Evolutionary conservation across 2,797 vertebrate species (phyloP).

Genomic region (Chrosomus eos): DNA sequence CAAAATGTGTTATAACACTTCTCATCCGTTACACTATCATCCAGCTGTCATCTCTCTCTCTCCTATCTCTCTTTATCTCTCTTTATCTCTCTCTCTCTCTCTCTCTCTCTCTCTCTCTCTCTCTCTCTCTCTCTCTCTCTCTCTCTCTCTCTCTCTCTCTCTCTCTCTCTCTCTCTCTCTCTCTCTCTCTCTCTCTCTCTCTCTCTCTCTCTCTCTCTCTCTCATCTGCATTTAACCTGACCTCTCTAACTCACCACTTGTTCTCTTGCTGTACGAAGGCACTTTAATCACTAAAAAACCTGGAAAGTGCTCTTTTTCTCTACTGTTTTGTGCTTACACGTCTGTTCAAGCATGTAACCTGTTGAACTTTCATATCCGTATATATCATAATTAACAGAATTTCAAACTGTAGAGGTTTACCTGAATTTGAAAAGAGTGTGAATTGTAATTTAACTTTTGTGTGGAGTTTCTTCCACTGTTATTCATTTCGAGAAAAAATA

Average conservation of each 20-base stretch:
- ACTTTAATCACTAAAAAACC: conserved; percentile 4
- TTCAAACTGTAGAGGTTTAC: not conserved
- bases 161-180: not conserved
- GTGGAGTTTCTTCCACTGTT: not conserved
- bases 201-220: no score
- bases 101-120: not conserved
- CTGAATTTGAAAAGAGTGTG: not conserved
- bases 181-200: not conserved
- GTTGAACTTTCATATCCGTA: not conserved
- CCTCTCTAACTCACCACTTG: conserved; percentile 5
- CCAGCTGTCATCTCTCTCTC: not conserved
- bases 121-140: no score
- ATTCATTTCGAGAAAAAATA: not conserved
- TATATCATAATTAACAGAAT: conserved; percentile 11
- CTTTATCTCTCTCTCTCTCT: not conserved
- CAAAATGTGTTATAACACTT: not conserved
- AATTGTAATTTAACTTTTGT: not conserved
- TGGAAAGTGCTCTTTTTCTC: conserved; percentile 20
- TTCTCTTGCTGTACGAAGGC: conserved; percentile 1
- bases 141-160: not conserved
- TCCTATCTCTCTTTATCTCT: no score
- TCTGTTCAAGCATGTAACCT: conserved; percentile 4
- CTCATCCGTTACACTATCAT: not conserved
- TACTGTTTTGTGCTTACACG: not conserved
- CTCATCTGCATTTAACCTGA: not conserved